Percentiles rank a stretch among this genome's conserved stretches.
phyloP scores from a whole-genome alignment of 2,113 vertebrate genomes.

The Paramormyrops kingsleyae region DNA sequence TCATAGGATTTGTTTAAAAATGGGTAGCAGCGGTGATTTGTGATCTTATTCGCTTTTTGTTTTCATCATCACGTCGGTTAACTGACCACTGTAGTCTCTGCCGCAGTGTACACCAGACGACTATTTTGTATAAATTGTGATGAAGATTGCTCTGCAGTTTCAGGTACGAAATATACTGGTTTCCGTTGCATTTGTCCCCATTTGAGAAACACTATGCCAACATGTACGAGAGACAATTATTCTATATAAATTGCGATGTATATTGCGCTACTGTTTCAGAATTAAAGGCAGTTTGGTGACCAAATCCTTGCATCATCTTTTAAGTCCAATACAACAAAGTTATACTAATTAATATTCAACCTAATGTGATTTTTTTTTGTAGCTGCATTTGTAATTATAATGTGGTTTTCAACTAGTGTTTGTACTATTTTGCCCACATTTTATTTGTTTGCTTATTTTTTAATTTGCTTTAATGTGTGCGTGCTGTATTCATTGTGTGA shows the following conservation, averaged over 20 bases:
- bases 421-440: not conserved
- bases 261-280: not conserved
- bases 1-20: not conserved
- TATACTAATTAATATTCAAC: not conserved
- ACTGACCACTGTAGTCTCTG: not conserved
- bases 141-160: not conserved
- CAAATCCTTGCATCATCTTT: not conserved
- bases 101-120: not conserved
- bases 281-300: not conserved
- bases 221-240: not conserved
- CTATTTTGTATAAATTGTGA: not conserved
- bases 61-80: not conserved
- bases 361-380: not conserved
- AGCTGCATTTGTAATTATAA: not conserved
- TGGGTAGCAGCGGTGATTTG: not conserved
- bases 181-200: not conserved
- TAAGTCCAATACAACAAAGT: not conserved
- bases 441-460: not conserved
- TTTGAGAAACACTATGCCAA: not conserved
- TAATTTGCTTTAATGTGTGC: not conserved
- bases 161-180: not conserved
- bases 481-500: not conserved
- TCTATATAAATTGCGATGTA: not conserved
- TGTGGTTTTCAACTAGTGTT: not conserved
- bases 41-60: not conserved